These are phyloP conservation scores for Theristicus caerulescens DNA, from an alignment of 2,113 vertebrate genomes.

Conservation along the genomic window DNA sequence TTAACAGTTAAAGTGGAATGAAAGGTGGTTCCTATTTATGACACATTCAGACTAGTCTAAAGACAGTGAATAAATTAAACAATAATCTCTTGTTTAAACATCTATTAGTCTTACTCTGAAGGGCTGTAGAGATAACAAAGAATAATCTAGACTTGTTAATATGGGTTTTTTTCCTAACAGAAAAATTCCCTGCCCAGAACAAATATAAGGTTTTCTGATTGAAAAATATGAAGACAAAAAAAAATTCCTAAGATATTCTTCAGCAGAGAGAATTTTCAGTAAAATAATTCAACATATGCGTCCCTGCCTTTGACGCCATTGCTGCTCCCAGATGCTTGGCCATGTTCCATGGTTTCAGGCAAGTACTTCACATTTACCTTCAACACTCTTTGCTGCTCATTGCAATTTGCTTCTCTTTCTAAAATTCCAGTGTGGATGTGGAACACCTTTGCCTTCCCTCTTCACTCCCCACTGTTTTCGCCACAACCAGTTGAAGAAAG, in stretches of 20 bases:
- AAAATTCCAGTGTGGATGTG: neutral
- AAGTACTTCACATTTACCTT: neutral
- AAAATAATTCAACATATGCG: neutral
- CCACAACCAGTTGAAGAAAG: neutral
- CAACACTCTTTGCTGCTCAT: neutral
- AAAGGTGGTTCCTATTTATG: neutral
- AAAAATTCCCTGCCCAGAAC: neutral
- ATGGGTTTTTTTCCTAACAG: neutral
- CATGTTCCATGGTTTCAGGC: rapidly evolving
- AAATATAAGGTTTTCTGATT: neutral
- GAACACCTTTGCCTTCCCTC: neutral
- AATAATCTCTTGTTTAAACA: neutral
- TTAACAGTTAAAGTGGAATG: neutral
- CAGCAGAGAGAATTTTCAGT: neutral
- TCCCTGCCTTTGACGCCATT: neutral
- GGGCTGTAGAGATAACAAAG: neutral
- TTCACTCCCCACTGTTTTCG: neutral
- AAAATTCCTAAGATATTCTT: neutral
- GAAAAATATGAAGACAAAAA: neutral
- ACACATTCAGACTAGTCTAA: neutral
- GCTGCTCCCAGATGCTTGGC: neutral
- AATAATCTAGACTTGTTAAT: neutral
- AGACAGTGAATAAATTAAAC: neutral
- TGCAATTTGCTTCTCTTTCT: neutral
- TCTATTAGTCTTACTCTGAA: neutral